phyloP scores from a whole-genome alignment of 2,797 vertebrate genomes.

The Pogonophryne albipinna region DNA sequence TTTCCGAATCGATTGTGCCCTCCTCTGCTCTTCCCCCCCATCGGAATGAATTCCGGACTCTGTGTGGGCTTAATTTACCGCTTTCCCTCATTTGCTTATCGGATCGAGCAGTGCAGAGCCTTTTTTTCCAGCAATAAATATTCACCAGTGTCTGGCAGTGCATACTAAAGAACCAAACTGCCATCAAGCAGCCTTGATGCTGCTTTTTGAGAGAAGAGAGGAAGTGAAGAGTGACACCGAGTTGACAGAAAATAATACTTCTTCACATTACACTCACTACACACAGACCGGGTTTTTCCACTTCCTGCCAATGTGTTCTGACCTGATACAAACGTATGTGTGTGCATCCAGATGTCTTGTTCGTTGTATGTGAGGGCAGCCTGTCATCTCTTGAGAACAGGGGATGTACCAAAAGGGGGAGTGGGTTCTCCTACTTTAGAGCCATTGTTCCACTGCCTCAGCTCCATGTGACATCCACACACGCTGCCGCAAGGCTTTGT shows the following conservation, averaged over 20 bases:
- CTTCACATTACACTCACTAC: constrained; percentile 12
- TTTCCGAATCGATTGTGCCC: constrained; percentile 74
- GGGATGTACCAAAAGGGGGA: constrained; percentile 20
- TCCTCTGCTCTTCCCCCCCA: constrained; percentile 43
- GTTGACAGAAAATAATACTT: constrained; percentile 20
- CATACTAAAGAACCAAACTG: constrained; percentile 53
- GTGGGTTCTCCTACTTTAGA: constrained; percentile 59
- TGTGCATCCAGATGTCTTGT: constrained; percentile 57
- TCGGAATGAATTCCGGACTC: constrained; percentile 77
- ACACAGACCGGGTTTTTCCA: constrained; percentile 31
- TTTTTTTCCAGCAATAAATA: constrained; percentile 67
- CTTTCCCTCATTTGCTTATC: constrained; percentile 76
- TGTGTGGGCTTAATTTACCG: constrained; percentile 78
- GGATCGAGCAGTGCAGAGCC: constrained; percentile 38
- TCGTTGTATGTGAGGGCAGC: constrained; percentile 39
- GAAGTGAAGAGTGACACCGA: constrained; percentile 17
- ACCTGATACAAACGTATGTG: constrained; percentile 30
- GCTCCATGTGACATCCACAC: constrained; percentile 66
- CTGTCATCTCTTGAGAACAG: constrained; percentile 49
- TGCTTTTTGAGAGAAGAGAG: constrained; percentile 32
- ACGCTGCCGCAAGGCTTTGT: constrained; percentile 66
- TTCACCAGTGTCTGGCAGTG: constrained; percentile 54
- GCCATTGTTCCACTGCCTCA: constrained; percentile 64
- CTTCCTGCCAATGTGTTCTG: constrained; percentile 38
- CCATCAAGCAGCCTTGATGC: constrained; percentile 13